Base-by-base conservation (phyloP, 2,797 vertebrate genomes). In the Petrocephalus sullivani region DNA sequence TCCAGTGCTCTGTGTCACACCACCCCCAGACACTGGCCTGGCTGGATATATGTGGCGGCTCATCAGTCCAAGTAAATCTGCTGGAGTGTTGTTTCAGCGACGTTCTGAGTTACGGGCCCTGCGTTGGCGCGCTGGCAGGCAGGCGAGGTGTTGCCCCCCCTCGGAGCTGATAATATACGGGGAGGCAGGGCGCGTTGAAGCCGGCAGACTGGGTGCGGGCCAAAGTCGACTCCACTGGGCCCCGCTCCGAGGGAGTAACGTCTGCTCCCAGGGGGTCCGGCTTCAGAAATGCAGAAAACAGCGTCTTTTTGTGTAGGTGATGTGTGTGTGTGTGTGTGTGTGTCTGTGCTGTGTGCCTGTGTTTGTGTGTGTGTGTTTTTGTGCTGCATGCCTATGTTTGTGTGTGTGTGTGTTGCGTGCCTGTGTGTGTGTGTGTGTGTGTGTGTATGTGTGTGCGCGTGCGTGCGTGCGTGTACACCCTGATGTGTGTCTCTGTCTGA, bases 241-340 rank as follows among this genome's bases (percentile, higher is more conserved):
- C 4, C 53, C 53, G 53, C 51, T 3, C 14, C 7, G 53, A 57
- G 51, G 56, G 49, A 85, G 12, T 19, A 14, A 85, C 28, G 28
- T 28, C 28, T 28, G 28, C 28, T 28, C 28, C 28, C 28, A 3
- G 7, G 46, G 46, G 46, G 46, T 49, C 46, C 4, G 8, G 60
- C 60, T 16, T 56, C 21, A 8, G 83, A 33, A 57, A 33, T 33
- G 8, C 61, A 64, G 3, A 21, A 9, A 28, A 53, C 2, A 10
- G 23, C 14, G 4, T 82, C 58, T 46, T 37, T 88, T 19, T 53
- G 49, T 37, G 41, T 21, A 12, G 78, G 90, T 92, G 90, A 88
- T 91, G 92, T 94, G 92, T 91, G 91, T 92, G 90, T 91, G 91
- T 92, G 91, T 88, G 87, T 71, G 10, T 67, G 46, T 53, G 46